Percentiles rank a stretch among this genome's conserved stretches.
phyloP scores from a whole-genome alignment of 2,113 vertebrate genomes.

The Dicerorhinus sumatrensis region DNA sequence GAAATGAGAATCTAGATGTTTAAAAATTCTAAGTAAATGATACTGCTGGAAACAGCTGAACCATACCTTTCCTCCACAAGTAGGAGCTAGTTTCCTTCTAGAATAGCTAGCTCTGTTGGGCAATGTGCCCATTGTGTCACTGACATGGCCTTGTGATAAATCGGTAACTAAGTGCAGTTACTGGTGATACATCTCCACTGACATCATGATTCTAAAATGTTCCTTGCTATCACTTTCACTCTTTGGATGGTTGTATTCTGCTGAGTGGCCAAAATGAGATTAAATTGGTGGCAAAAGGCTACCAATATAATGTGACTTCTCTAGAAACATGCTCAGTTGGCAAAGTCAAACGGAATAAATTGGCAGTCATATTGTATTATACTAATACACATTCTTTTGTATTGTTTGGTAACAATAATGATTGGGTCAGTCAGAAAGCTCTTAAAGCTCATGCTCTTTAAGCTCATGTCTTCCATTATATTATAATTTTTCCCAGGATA shows the following conservation, averaged over 20 bases:
- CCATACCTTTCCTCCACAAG: neutral
- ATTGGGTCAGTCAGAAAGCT: neutral
- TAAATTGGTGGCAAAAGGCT: conserved; percentile 42
- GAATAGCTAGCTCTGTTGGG: neutral
- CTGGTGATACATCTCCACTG: neutral
- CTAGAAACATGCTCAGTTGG: neutral
- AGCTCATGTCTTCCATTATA: neutral
- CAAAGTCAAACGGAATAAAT: neutral
- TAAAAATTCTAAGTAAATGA: neutral
- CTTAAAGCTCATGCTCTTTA: neutral
- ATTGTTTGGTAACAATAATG: neutral
- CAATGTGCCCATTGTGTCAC: neutral
- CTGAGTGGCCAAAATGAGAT: conserved; percentile 14
- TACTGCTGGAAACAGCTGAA: neutral
- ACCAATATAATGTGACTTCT: neutral
- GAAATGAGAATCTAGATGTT: neutral
- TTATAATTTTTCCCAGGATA: neutral
- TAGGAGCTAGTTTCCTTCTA: neutral
- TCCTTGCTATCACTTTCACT: neutral
- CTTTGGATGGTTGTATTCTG: neutral
- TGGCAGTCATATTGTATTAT: neutral
- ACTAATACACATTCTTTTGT: neutral
- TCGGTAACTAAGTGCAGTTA: neutral
- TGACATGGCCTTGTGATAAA: neutral
- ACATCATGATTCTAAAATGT: neutral